Evolutionary conservation across 2,113 vertebrate genomes (phyloP).

Genomic region (Burhinus oedicnemus): DNA sequence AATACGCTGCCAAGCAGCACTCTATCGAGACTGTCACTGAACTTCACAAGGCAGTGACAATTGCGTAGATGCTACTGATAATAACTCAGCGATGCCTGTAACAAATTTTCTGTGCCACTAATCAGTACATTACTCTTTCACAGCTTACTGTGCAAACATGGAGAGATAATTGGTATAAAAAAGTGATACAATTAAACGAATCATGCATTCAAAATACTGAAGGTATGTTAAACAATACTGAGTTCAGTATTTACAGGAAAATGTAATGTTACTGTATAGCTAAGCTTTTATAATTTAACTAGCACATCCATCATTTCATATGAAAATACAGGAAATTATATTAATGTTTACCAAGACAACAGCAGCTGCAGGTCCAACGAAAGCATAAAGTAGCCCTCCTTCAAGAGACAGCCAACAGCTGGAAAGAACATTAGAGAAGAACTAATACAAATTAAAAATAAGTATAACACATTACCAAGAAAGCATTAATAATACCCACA

Average conservation of each 20-base stretch:
- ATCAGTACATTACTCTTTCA: background rate
- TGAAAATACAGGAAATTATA: slow-evolving; percentile 24
- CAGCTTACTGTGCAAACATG: background rate
- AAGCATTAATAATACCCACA: slow-evolving; percentile 28
- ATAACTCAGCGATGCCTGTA: slow-evolving; percentile 14
- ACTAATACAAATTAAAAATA: slow-evolving; percentile 83
- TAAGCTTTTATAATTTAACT: background rate
- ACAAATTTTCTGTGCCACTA: background rate
- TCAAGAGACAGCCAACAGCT: slow-evolving; percentile 99
- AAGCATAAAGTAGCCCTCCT: slow-evolving; percentile 97
- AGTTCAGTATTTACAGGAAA: background rate
- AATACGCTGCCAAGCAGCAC: background rate
- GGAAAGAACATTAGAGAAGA: slow-evolving; percentile 77
- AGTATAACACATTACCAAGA: slow-evolving; percentile 36
- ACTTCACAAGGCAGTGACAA: slow-evolving; percentile 5
- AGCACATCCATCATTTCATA: background rate
- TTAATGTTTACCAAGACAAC: slow-evolving; percentile 92
- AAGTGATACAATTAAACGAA: background rate
- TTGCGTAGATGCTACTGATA: background rate
- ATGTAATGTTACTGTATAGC: background rate
- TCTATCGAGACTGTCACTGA: background rate
- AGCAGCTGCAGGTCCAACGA: slow-evolving; percentile 97
- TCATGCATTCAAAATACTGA: background rate
- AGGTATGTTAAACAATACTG: background rate
- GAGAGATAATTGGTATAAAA: background rate